Percentiles rank a stretch among this genome's conserved stretches.
Conservation (phyloP, 2,797 vertebrate genomes). For the Graptemys geographica region DNA sequence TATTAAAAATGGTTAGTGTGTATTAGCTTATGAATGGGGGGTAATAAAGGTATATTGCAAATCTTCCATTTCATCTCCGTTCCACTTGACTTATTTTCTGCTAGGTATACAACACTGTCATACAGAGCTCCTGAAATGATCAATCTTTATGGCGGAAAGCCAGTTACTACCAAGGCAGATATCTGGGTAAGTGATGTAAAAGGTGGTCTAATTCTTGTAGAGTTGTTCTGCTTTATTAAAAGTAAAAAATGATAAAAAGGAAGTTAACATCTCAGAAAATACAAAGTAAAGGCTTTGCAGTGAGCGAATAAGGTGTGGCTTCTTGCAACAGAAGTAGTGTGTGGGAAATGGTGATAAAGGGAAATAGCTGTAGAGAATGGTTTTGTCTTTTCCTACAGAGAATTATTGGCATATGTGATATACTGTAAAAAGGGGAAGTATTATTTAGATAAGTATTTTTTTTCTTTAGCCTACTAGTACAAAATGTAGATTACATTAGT, state of each 20-base stretch:
- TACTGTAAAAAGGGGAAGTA: accelerated
- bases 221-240: neutral
- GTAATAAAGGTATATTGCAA: neutral
- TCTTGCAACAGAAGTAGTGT: neutral
- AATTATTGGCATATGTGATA: accelerated
- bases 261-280: neutral
- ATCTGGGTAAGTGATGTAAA: constrained; percentile 91
- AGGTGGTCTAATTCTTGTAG: accelerated
- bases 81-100: constrained; percentile 24
- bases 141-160: constrained; percentile 95
- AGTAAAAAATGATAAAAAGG: neutral
- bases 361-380: neutral
- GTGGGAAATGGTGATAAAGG: neutral
- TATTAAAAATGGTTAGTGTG: neutral
- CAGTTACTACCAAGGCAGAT: constrained; percentile 98
- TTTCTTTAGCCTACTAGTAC: neutral
- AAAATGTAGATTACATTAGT: neutral
- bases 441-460: neutral
- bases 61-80: neutral
- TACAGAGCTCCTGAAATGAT: constrained; percentile 99
- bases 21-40: neutral
- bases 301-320: accelerated
- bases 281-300: neutral
- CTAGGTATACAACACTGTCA: constrained; percentile 96
- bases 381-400: neutral